These are phyloP conservation scores for Neolamprologus sp. DNA, from an alignment of 2,113 vertebrate species.

Conservation along the genomic window DNA sequence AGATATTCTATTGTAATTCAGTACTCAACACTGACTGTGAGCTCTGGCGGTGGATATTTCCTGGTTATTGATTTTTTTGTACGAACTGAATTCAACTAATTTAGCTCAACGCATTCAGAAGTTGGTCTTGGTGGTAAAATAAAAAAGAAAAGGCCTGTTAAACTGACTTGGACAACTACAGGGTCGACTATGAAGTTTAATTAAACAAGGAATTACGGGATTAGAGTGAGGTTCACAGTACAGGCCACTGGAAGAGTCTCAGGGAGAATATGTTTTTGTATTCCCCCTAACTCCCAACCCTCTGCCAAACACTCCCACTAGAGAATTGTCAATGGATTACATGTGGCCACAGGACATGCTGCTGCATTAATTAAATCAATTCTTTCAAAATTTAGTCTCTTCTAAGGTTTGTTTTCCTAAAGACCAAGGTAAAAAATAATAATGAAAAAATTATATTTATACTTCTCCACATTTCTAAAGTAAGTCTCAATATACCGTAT, in stretches of 20 bases:
- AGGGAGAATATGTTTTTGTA: constrained; percentile 67
- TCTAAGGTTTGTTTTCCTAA: constrained; percentile 47
- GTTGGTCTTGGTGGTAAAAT: background rate
- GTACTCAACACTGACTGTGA: background rate
- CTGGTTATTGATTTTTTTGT: background rate
- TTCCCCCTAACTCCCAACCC: background rate
- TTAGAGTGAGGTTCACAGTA: constrained; percentile 69
- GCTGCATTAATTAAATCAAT: constrained; percentile 77
- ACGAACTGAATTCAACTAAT: background rate
- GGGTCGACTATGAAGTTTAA: constrained; percentile 69
- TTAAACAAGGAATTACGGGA: constrained; percentile 81
- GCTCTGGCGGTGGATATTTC: background rate
- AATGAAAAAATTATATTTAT: background rate
- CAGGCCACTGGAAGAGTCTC: constrained; percentile 69
- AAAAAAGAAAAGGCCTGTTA: constrained; percentile 45
- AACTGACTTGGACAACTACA: constrained; percentile 50
- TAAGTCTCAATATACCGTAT: background rate
- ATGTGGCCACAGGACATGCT: constrained; percentile 69
- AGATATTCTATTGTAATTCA: background rate
- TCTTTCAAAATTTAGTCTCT: constrained; percentile 45
- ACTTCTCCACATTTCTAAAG: background rate
- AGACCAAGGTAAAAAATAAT: constrained; percentile 17
- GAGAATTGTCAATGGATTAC: constrained; percentile 70
- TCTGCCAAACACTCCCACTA: constrained; percentile 49
- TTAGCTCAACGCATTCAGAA: background rate